These are phyloP conservation scores for Avahi laniger DNA, from an alignment of 2,797 vertebrate species.

Conservation along the genomic window DNA sequence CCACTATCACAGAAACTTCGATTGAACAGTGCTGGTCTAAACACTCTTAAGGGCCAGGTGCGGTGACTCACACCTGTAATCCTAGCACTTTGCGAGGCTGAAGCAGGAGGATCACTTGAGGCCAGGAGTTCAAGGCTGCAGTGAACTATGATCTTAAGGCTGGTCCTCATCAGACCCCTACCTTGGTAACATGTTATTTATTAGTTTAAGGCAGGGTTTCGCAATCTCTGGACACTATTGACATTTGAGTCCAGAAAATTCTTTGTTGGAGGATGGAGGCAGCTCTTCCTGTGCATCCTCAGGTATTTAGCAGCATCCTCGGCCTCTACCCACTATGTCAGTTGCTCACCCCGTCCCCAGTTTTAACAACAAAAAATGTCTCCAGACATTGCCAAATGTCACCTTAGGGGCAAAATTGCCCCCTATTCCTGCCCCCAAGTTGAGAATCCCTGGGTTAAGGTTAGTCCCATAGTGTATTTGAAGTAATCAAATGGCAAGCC, in stretches of 20 bases:
- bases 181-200: not conserved
- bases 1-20: not conserved
- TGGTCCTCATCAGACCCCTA: not conserved
- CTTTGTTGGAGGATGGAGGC: not conserved
- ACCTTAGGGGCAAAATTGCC: not conserved
- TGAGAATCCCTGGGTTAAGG: not conserved
- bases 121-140: not conserved
- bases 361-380: not conserved
- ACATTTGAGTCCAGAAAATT: not conserved
- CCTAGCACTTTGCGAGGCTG: not conserved
- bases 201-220: not conserved
- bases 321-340: constrained; percentile 48
- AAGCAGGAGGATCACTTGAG: no score
- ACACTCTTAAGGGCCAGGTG: not conserved
- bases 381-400: not conserved
- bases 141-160: not conserved
- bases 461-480: not conserved
- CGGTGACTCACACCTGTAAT: not conserved
- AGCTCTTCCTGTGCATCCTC: not conserved
- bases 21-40: not conserved
- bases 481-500: constrained; percentile 29
- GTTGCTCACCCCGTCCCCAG: not conserved
- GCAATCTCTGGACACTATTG: not conserved
- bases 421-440: not conserved
- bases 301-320: not conserved